Base-by-base conservation (phyloP, 2,888 invertebrate species). In the Bellardia bayeri region DNA sequence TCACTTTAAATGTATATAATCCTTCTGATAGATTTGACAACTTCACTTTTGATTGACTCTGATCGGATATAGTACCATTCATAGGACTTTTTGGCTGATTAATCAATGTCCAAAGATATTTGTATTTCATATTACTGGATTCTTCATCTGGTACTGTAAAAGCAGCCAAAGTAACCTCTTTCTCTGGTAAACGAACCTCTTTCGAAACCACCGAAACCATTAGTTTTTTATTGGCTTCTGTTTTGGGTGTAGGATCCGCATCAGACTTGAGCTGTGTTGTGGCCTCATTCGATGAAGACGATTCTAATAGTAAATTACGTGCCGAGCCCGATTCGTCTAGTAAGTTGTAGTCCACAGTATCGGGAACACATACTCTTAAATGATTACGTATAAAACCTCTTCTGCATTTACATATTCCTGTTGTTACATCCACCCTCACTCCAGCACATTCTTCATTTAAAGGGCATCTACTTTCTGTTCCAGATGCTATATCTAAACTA, bases 61-160 rank as follows among this genome's bases (percentile, higher is more conserved):
- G 97, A 92, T 96, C 96, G 86, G 97, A 96, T 94, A 97, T 96
- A 80, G 96, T 96, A 85, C 96, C 96, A 92, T 95, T 95, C 89
- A 95, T 95, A 23, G 96, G 95, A n/a, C 96, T 97, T 89, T 96
- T 96, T 0, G 98, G 98, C 91, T 97, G 97, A 83, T 96, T 96
- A 84, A 98, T 95, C 45, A 98, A 94, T 23, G 96, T 97, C 98
- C 98, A 99, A 40, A 96, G 96, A 93, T 98, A 98, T 91, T 96
- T 97, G 92, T 98, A 98, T 91, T 96, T 96, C 83, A 95, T 96
- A 91, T 95, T 95, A 91, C 96, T 96, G 3, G 95, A 94, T 87
- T 96, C 95, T 91, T 97, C 96, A 88, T 96, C 96, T 8, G 97
- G 97, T 23, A 97, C 95, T 2, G 97, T 97, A 91, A 96, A 97